Base-by-base conservation (phyloP, 2,797 vertebrate genomes). In the Rhinatrema bivittatum region DNA sequence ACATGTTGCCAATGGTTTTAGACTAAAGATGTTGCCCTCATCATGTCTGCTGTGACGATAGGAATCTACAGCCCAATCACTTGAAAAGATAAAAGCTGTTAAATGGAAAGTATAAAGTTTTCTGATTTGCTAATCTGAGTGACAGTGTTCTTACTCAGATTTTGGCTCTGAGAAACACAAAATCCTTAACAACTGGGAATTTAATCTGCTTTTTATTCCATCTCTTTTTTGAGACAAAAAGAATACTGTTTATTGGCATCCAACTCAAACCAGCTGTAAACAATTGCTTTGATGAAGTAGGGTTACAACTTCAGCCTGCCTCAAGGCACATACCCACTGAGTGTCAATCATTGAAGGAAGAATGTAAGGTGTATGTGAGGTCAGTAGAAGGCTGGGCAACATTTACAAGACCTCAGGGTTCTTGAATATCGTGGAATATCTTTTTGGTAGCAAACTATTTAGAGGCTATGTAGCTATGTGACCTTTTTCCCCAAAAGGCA, bases 201-300 rank as follows among this genome's bases (percentile, higher is more conserved):
- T 81, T 65, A 78, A 74, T 76, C 81, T 82, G 68, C n/a, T 88
- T 82, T 85, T 90, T 89, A 88, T n/a, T n/a, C n/a, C n/a, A n/a
- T n/a, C n/a, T n/a, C n/a, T n/a, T n/a, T 91, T 88, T 87, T 82
- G 84, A 91, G 87, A 87, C 81, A 79, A 84, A 84, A 78, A 76
- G 67, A 78, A 75, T 73, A 76, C 73, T 78, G 76, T 78, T 78
- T 76, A 81, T 70, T 79, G 79, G 76, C 82, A 84, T 88, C 86
- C 86, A 86, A 81, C 84, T 78, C 70, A 77, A 85, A 87, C 85
- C 89, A 94, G 89, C 91, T 94, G 91, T 86, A 91, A 93, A 87
- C 85, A 79, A 87, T 88, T 79, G 82, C 89, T 93, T 91, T 92
- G 87, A 94, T 91, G 88, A 86, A 65, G 78, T 69, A 71, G 50